Base-by-base conservation (phyloP, 1,140 invertebrate species). In the Drosophila serrata region DNA sequence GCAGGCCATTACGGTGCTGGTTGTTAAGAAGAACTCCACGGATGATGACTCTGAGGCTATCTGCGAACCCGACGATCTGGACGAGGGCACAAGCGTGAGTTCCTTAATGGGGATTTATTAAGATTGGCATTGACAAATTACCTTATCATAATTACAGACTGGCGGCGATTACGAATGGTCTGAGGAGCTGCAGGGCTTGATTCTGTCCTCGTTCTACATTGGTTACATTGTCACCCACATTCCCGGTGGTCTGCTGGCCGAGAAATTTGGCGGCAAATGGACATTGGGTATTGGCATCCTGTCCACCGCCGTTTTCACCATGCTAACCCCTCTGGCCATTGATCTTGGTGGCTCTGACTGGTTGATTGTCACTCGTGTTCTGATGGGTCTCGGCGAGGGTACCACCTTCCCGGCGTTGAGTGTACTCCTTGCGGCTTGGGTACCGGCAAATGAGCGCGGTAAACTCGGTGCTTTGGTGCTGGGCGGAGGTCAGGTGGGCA, bases 1-100 rank as follows among this genome's bases (percentile, higher is more conserved):
- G 75, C 95, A 98, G 29, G 97, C 97, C 6, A 98, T 99, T 76
- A 98, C 98, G 13, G 96, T 97, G 82, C 98, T 99, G 96, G 96
- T 95, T 2, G 8, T 91, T 0, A 91, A 91, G 29, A 80, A 58
- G 43, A 92, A 93, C 37, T 27, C 35, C 6, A 70, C 90, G 45
- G 72, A 72, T 1, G 60, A 67, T 8, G 62, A 57, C 0, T 42
- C 59, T 22, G 7, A 37, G 0, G 91, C 85, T 8, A 81, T 90
- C 1, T 92, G 91, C 68, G 39, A 51, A 0, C 37, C 91, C 12
- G 91, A 92, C 49, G 68, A 77, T 53, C 48, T 92, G 56, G 85
- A 90, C 40, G 17, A 49, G 0, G 56, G 60, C 13, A 3, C 13
- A 6, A 53, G 15, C n/a, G 60, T 79, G 35, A 73, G 63, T 74